Percentiles rank a stretch among this genome's conserved stretches.
Evolutionary conservation across 2,113 vertebrate genomes (phyloP).

Genomic region (Caracal caracal): DNA sequence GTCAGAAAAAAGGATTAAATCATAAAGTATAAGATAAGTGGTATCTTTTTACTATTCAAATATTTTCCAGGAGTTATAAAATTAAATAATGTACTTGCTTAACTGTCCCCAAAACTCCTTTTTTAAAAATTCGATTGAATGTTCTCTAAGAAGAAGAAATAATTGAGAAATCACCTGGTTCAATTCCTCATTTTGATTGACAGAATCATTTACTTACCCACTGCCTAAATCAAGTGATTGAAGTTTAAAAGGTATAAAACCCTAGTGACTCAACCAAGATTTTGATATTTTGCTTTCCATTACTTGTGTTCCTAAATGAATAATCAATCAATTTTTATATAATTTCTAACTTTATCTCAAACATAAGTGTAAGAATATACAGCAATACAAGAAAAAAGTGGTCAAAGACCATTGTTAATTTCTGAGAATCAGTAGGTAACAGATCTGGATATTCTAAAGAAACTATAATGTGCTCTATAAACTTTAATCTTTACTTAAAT

Average conservation of each 20-base stretch:
- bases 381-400: neutral
- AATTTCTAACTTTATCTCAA: neutral
- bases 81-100: neutral
- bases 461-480: neutral
- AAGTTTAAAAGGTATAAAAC: neutral
- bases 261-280: neutral
- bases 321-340: neutral
- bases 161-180: neutral
- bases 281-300: neutral
- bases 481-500: neutral
- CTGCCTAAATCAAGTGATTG: neutral
- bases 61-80: neutral
- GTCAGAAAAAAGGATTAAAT: neutral
- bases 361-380: neutral
- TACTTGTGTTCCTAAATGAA: neutral
- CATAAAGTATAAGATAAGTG: neutral
- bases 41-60: neutral
- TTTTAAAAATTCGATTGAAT: neutral
- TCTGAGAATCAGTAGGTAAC: neutral
- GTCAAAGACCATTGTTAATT: neutral
- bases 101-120: neutral
- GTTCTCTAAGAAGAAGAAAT: neutral
- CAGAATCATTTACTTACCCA: neutral
- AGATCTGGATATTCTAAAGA: neutral
- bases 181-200: neutral